Base-by-base conservation (phyloP, 2,113 vertebrate genomes). In the Rhabdornis inornatus region DNA sequence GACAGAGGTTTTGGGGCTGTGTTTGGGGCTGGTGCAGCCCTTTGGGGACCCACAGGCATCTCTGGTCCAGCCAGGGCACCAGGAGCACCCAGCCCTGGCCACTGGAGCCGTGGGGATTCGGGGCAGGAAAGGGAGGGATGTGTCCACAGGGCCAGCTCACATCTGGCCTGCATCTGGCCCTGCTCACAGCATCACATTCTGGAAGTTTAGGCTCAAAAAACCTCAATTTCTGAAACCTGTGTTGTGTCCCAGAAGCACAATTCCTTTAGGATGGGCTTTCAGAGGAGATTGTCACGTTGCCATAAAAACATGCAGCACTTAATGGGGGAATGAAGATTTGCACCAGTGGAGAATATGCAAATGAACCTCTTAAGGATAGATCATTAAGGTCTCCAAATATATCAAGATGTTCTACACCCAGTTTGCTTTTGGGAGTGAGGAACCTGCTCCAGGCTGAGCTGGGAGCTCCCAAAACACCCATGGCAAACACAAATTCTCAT, bases 101-200 rank as follows among this genome's bases (percentile, higher is more conserved):
- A 9, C 9, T 1, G 0, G 7, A 83, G 40, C 81, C 0, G 0
- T 0, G 0, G 60, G 1, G 8, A 6, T 40, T 4, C 4, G 52
- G 69, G 55, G 13, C 22, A 28, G 49, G 76, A 63, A 6, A 50
- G 57, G 74, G 31, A 68, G 49, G 39, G 74, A 35, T 0, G 14
- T 30, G 56, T 4, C 68, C 55, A 6, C 27, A 44, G 35, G 37
- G 31, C 72, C 78, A 12, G 39, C 49, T 75, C 57, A 86, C 89
- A 90, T 76, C 91, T 91, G 92, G 55, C 28, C 74, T 87, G 85
- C 88, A 70, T 39, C 90, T 87, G 86, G 28, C 63, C 22, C 55
- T 63, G 88, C 74, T 89, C 24, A 37, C 9, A 44, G 40, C 44
- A n/a, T 39, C 33, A 31, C 8, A 9, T 42, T 64, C 85, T 59